Evolutionary conservation across 1,140 invertebrate species (phyloP).

Genomic region (Whitmania pigra): DNA sequence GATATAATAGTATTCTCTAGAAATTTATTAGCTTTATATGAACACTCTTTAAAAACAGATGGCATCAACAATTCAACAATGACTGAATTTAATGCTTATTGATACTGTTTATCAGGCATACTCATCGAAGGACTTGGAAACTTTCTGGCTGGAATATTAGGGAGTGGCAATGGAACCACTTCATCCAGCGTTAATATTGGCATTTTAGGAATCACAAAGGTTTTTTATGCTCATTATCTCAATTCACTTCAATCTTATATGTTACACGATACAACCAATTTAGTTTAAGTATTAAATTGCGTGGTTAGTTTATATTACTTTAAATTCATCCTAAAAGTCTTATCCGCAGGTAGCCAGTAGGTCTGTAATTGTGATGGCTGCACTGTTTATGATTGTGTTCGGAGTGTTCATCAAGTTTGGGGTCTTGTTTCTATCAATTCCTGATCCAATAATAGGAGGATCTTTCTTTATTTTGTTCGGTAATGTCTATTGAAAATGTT

Average conservation of each 20-base stretch:
- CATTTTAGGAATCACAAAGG: constrained; percentile 59
- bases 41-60: too few relatives aligned
- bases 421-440: constrained; percentile 73
- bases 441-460: constrained; percentile 73
- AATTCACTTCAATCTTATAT: background rate
- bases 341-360: constrained; percentile 21
- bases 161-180: constrained; percentile 69
- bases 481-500: constrained; percentile 30
- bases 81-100: too few relatives aligned
- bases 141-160: constrained; percentile 65
- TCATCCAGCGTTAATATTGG: constrained; percentile 73
- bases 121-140: constrained; percentile 71
- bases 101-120: constrained; percentile 48
- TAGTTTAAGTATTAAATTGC: too few relatives aligned
- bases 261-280: too few relatives aligned
- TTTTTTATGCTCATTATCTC: constrained; percentile 26
- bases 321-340: background rate
- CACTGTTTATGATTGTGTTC: constrained; percentile 22
- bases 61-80: too few relatives aligned
- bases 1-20: background rate
- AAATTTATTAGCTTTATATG: constrained; percentile 4
- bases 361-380: constrained; percentile 16
- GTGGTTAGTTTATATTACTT: too few relatives aligned
- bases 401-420: constrained; percentile 39
- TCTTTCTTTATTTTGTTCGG: constrained; percentile 76